Percentiles rank a stretch among this genome's conserved stretches.
Conservation (phyloP, 1,140 invertebrate genomes). For the Ridgeia piscesae region DNA sequence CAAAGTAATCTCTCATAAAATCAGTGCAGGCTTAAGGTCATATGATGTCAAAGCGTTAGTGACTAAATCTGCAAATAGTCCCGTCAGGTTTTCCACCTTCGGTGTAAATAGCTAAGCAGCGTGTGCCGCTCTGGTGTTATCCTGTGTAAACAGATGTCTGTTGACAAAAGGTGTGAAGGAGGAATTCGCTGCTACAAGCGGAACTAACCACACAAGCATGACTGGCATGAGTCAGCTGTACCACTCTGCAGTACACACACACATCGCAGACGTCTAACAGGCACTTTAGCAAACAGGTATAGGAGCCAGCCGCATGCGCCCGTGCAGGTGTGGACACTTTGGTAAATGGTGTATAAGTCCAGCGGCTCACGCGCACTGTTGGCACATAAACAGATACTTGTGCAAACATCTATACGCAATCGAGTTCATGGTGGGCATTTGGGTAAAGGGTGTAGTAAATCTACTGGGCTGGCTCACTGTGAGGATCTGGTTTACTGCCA, state of each 20-base stretch:
- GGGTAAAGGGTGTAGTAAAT: background rate
- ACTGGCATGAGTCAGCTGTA: background rate
- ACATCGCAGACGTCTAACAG: background rate
- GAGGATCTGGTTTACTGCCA: background rate
- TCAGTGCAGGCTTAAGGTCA: background rate
- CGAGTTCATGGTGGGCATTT: background rate
- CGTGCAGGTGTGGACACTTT: background rate
- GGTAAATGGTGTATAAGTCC: background rate
- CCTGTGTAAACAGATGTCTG: background rate
- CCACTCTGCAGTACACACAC: background rate
- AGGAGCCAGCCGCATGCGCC: background rate
- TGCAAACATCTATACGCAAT: background rate
- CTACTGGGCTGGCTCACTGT: background rate
- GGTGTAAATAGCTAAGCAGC: background rate
- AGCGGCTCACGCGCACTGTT: background rate
- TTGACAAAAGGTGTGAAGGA: background rate
- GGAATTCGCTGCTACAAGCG: background rate
- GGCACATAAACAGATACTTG: background rate
- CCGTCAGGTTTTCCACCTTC: background rate
- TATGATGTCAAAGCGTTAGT: background rate
- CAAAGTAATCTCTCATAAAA: background rate
- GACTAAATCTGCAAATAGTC: constrained; percentile 1
- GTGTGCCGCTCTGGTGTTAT: background rate
- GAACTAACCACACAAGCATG: background rate
- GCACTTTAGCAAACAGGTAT: constrained; percentile 3